phyloP scores from a whole-genome alignment of 2,797 vertebrate genomes.

The Pseudochirops corinnae region DNA sequence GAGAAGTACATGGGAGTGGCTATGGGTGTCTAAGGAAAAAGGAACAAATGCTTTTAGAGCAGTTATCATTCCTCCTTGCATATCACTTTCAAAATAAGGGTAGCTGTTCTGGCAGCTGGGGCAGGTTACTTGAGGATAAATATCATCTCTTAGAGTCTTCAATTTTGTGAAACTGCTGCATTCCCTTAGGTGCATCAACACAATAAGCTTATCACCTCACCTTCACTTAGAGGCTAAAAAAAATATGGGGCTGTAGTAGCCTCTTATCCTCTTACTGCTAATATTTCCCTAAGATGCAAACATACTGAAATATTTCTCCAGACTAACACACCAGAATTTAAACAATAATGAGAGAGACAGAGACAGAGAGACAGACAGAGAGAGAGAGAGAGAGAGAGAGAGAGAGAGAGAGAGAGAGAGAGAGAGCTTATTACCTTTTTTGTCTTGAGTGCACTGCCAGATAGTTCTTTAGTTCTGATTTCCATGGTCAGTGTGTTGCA shows the following conservation, averaged over 20 bases:
- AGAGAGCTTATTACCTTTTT: not conserved
- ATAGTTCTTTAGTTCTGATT: not conserved
- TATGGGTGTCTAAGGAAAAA: not conserved
- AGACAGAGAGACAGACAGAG: too few species aligned
- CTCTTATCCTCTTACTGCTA: not conserved
- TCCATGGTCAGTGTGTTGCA: not conserved
- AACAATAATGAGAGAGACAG: not conserved
- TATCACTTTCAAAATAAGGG: not conserved
- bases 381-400: too few species aligned
- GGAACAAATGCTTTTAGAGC: not conserved
- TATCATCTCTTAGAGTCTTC: not conserved
- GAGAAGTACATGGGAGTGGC: not conserved
- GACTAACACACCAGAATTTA: not conserved
- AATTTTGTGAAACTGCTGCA: not conserved
- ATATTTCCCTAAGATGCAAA: not conserved
- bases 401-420: not conserved
- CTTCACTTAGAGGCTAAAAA: not conserved
- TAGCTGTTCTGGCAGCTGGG: not conserved
- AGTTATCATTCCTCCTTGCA: not conserved
- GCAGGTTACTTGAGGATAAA: not conserved
- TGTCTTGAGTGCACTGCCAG: not conserved
- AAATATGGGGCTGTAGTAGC: not conserved
- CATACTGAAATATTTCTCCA: not conserved
- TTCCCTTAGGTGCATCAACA: not conserved
- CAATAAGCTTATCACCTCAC: not conserved